phyloP scores from a whole-genome alignment of 2,888 invertebrate species.

The Amorpha juglandis region DNA sequence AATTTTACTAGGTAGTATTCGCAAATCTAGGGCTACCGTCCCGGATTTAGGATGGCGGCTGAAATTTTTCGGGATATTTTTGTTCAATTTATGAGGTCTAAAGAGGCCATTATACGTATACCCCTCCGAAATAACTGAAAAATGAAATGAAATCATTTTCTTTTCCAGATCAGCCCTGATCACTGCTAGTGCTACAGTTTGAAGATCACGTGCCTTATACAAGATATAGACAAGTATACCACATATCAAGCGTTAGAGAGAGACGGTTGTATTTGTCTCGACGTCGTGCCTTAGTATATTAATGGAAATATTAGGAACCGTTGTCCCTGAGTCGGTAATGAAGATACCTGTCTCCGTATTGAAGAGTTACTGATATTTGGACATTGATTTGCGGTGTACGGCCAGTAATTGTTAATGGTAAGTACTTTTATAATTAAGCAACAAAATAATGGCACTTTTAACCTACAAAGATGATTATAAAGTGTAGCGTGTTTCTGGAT shows the following conservation, averaged over 20 bases:
- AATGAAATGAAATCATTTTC: conserved; percentile 5
- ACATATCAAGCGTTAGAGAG: background rate
- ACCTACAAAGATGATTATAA: no score
- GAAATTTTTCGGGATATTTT: background rate
- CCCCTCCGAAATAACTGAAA: background rate
- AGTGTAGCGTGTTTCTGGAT: no score
- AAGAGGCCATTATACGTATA: no score
- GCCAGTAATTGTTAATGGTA: conserved; percentile 47
- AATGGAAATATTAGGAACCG: conserved; percentile 41
- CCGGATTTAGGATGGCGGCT: background rate
- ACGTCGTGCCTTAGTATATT: conserved; percentile 33
- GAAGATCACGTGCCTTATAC: conserved; percentile 15
- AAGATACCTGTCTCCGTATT: conserved; percentile 37
- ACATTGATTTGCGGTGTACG: conserved; percentile 35
- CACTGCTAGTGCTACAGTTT: background rate
- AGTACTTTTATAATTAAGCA: conserved; percentile 4
- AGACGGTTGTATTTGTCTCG: background rate
- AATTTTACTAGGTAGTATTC: background rate
- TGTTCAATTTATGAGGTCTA: no score
- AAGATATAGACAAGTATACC: background rate
- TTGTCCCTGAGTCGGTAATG: conserved; percentile 40
- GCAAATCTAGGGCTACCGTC: background rate
- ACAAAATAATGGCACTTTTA: no score
- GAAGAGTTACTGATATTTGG: conserved; percentile 39
- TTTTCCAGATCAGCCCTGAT: conserved; percentile 25